Evolutionary conservation across 2,888 invertebrate species (phyloP).

Genomic region (Dryococelus australis): DNA sequence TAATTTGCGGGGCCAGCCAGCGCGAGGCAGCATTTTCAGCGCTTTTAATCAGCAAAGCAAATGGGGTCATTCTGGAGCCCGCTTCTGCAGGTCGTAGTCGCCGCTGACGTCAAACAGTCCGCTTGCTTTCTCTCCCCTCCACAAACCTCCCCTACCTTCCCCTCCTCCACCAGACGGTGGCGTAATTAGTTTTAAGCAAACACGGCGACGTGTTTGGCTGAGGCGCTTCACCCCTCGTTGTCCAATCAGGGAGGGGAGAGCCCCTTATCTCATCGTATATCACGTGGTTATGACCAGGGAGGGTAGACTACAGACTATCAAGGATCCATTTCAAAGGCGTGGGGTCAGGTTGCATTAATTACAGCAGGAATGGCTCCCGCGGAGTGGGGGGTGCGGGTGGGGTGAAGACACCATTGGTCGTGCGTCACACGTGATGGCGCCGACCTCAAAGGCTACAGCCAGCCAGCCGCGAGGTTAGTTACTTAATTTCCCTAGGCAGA

Average conservation of each 20-base stretch:
- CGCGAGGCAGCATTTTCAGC: not conserved
- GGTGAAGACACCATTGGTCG: too few species aligned
- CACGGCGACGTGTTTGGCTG: not conserved
- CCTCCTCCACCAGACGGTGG: not conserved
- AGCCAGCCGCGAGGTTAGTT: too few species aligned
- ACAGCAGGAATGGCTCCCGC: too few species aligned
- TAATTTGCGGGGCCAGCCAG: not conserved
- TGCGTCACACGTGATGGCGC: too few species aligned
- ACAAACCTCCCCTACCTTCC: not conserved
- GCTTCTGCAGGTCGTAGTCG: not conserved
- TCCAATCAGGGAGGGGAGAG: not conserved
- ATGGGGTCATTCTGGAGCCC: not conserved
- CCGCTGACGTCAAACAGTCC: not conserved
- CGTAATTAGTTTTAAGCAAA: slow-evolving; percentile 16
- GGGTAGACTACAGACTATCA: not conserved
- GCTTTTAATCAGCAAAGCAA: slow-evolving; percentile 3
- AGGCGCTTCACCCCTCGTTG: not conserved
- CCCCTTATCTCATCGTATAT: not conserved
- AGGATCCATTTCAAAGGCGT: not conserved
- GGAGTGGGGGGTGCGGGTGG: not conserved
- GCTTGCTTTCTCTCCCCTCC: not conserved
- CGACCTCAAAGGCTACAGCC: too few species aligned
- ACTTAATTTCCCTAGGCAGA: too few species aligned
- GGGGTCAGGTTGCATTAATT: not conserved
- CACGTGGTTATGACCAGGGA: too few species aligned